phyloP scores from a whole-genome alignment of 2,797 vertebrate genomes.

The Aphelocoma californica region DNA sequence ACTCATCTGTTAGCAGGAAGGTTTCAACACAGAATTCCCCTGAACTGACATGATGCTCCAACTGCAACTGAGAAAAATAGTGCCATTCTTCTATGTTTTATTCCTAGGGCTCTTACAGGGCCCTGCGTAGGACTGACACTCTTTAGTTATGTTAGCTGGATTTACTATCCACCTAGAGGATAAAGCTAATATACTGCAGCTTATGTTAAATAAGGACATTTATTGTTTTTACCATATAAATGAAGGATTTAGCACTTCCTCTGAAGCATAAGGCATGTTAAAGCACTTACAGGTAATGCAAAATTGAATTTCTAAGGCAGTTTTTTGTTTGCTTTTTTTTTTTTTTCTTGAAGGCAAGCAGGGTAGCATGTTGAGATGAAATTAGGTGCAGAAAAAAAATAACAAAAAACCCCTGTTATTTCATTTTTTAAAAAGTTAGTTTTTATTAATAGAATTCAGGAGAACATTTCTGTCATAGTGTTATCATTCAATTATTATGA shows the following conservation, averaged over 20 bases:
- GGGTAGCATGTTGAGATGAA: not conserved
- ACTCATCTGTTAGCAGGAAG: not conserved
- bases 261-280: not conserved
- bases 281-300: not conserved
- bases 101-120: not conserved
- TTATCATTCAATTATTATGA: not conserved
- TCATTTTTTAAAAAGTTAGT: not conserved
- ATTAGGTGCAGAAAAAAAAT: not conserved
- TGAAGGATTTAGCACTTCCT: conserved; percentile 28
- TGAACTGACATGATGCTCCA: not conserved
- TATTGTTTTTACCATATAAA: conserved; percentile 38
- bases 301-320: not conserved
- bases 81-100: not conserved
- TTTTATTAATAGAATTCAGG: not conserved
- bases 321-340: not conserved
- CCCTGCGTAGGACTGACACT: not conserved
- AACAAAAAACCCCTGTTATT: rapidly evolving
- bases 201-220: not conserved
- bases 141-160: not conserved
- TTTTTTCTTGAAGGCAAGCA: not conserved
- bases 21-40: not conserved
- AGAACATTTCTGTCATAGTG: not conserved
- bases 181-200: not conserved
- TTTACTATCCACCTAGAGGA: not conserved
- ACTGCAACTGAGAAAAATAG: not conserved